Evolutionary conservation across 2,888 invertebrate genomes (phyloP).

Genomic region (Patella caerulea): DNA sequence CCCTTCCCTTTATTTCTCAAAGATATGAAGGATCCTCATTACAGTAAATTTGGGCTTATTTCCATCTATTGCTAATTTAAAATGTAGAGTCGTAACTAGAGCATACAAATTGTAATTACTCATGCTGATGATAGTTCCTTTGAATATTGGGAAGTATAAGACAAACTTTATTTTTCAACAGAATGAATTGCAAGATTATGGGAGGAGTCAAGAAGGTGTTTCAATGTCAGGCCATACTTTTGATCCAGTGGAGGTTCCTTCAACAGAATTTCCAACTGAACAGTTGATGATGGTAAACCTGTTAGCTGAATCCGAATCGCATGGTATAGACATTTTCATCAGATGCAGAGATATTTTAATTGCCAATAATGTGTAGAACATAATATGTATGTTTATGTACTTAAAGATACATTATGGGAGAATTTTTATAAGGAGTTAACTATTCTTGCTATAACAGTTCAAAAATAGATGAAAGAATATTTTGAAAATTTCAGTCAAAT

Average conservation of each 20-base stretch:
- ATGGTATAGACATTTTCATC: neutral
- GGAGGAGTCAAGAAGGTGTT: neutral
- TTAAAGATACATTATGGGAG: neutral
- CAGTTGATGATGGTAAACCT: neutral
- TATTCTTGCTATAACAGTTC: too few relatives aligned
- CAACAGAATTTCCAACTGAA: constrained; percentile 1
- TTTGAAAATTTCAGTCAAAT: too few relatives aligned
- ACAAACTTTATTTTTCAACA: neutral
- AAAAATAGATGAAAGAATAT: too few relatives aligned
- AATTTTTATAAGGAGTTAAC: too few relatives aligned
- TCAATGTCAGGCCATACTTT: neutral
- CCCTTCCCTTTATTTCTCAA: too few relatives aligned
- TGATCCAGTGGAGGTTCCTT: neutral
- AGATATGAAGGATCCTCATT: too few relatives aligned
- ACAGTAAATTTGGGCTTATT: too few relatives aligned
- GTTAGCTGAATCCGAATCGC: neutral
- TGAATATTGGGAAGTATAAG: too few relatives aligned
- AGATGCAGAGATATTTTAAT: constrained; percentile 3
- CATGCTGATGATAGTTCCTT: too few relatives aligned
- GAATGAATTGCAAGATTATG: neutral
- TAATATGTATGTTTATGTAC: neutral
- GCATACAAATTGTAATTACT: too few relatives aligned
- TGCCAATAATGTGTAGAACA: neutral
- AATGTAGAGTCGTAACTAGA: too few relatives aligned
- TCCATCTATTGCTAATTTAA: too few relatives aligned